Evolutionary conservation across 2,888 invertebrate species (phyloP).

Genomic region (Pantelozetes paolii): DNA sequence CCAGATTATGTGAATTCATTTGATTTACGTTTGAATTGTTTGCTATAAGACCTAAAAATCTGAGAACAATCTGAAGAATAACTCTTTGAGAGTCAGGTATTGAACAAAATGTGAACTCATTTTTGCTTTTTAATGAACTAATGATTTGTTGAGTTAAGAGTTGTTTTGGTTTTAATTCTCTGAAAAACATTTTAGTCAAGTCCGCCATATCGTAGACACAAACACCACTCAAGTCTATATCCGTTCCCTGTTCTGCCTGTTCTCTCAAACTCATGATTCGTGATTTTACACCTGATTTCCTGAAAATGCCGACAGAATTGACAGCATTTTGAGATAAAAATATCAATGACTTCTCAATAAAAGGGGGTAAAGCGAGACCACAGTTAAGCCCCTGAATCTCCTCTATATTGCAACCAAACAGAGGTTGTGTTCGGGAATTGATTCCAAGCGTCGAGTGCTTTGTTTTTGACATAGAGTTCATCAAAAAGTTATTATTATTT

Average conservation of each 20-base stretch:
- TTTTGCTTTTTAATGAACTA: conserved; percentile 33
- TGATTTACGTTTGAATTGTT: conserved; percentile 41
- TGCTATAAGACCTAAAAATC: conserved; percentile 41
- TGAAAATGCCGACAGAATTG: conserved; percentile 43
- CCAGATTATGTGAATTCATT: conserved; percentile 44
- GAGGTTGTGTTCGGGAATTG: neutral
- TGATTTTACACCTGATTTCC: conserved; percentile 45
- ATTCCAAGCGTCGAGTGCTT: neutral
- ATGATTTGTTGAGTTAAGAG: conserved; percentile 42
- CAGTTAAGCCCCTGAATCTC: conserved; percentile 17
- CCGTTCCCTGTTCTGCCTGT: conserved; percentile 32
- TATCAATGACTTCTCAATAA: conserved; percentile 42
- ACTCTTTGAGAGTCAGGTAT: conserved; percentile 41
- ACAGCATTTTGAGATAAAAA: conserved; percentile 38
- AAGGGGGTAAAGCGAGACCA: conserved; percentile 41
- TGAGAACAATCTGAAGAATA: conserved; percentile 39
- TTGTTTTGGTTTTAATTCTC: conserved; percentile 43
- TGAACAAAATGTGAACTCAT: conserved; percentile 35
- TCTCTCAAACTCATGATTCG: conserved; percentile 39
- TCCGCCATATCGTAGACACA: conserved; percentile 45
- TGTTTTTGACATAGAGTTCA: neutral
- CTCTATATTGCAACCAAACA: conserved; percentile 34
- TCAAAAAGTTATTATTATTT: neutral
- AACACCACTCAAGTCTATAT: conserved; percentile 16
- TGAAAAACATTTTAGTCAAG: conserved; percentile 42